A percentile compares a stretch with the other conserved stretches of the same genome.
These are phyloP conservation scores for Bos javanicus DNA, from an alignment of 2,113 vertebrate species.

Conservation along the genomic window DNA sequence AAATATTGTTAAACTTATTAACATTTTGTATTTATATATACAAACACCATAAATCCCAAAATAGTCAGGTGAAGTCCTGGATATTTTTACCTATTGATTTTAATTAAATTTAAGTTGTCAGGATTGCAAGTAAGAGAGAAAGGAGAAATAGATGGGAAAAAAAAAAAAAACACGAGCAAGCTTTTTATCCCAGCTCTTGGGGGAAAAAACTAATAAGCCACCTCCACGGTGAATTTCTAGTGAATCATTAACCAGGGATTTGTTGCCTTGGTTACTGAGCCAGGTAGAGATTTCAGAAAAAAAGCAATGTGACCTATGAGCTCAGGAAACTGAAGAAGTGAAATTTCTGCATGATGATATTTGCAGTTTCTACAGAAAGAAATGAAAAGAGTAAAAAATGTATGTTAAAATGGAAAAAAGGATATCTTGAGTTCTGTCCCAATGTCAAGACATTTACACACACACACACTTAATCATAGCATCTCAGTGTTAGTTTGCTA, in stretches of 20 bases:
- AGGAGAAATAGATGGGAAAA: constrained; percentile 44
- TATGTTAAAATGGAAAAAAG: constrained; percentile 20
- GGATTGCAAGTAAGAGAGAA: constrained; percentile 37
- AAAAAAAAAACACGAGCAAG: constrained; percentile 48
- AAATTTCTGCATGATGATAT: constrained; percentile 59
- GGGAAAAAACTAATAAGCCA: constrained; percentile 71
- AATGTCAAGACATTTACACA: not conserved
- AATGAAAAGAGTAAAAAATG: constrained; percentile 37
- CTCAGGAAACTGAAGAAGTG: constrained; percentile 56
- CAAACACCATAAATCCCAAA: not conserved
- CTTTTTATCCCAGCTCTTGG: constrained; percentile 66
- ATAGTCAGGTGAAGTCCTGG: not conserved
- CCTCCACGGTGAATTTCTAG: constrained; percentile 73
- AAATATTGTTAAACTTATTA: constrained; percentile 37
- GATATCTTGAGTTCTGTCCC: not conserved
- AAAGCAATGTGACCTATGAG: constrained; percentile 60
- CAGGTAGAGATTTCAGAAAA: constrained; percentile 65
- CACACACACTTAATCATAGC: not conserved
- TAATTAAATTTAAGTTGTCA: constrained; percentile 53
- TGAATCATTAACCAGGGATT: constrained; percentile 76
- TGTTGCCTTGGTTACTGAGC: constrained; percentile 79
- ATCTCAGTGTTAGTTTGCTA: not conserved
- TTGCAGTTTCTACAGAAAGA: constrained; percentile 45
- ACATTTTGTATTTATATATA: constrained; percentile 37
- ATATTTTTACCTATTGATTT: constrained; percentile 55